phyloP scores from a whole-genome alignment of 2,888 invertebrate species.

The Ptychoptera albimana region DNA sequence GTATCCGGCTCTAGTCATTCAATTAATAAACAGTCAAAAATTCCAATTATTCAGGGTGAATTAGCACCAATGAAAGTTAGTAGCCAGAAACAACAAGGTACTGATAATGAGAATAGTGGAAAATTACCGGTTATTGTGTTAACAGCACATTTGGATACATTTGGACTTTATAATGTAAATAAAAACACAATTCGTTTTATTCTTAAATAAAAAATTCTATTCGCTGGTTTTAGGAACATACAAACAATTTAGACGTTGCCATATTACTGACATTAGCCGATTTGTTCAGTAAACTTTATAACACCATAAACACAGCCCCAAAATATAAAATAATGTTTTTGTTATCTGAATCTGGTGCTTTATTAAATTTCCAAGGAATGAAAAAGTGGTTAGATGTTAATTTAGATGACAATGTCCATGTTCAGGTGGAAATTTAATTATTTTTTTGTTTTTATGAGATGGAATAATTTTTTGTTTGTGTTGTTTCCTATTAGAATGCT shows the following conservation, averaged over 20 bases:
- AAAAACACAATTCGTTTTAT: not conserved
- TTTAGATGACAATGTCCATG: conserved; percentile 44
- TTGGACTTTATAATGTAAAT: conserved; percentile 78
- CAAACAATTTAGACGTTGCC: conserved; percentile 77
- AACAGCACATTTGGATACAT: conserved; percentile 86
- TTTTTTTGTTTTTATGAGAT: not conserved
- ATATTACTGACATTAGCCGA: conserved; percentile 76
- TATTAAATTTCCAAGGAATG: conserved; percentile 82
- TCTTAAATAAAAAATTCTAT: not conserved
- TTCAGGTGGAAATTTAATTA: conserved; percentile 45
- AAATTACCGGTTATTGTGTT: conserved; percentile 76
- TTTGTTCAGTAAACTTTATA: conserved; percentile 74
- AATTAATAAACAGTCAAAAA: conserved; percentile 59
- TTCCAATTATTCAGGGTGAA: conserved; percentile 77
- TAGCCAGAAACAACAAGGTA: conserved; percentile 30
- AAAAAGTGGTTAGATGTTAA: conserved; percentile 94
- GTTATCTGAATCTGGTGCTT: conserved; percentile 77
- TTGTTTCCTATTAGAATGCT: conserved; percentile 49
- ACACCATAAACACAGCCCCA: conserved; percentile 52
- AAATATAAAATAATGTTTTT: conserved; percentile 73
- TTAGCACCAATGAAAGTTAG: conserved; percentile 33
- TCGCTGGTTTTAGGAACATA: conserved; percentile 48
- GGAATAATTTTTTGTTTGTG: not conserved
- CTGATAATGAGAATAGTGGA: conserved; percentile 36
- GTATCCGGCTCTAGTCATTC: conserved; percentile 57